phyloP scores from a whole-genome alignment of 2,113 vertebrate genomes.

The Glareola pratincola region DNA sequence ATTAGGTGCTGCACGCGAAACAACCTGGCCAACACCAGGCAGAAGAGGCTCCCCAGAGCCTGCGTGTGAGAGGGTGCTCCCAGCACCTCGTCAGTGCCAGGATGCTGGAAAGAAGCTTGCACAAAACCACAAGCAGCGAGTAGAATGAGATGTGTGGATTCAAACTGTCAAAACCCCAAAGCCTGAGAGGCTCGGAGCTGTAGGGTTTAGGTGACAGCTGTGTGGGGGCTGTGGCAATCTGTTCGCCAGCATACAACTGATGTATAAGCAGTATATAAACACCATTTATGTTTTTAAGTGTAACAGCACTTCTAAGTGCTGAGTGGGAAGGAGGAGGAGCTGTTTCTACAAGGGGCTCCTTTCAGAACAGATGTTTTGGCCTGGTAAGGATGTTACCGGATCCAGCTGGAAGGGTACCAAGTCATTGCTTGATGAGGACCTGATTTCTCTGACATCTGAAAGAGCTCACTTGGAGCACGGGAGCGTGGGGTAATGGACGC shows the following conservation, averaged over 20 bases:
- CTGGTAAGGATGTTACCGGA: not conserved
- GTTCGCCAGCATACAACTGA: not conserved
- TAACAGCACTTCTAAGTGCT: constrained; percentile 11
- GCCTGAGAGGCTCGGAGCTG: not conserved
- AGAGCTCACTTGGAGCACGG: not conserved
- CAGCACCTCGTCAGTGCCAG: accelerated
- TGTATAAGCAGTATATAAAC: constrained; percentile 21
- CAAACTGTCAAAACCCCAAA: not conserved
- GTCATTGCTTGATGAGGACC: not conserved
- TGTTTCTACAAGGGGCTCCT: not conserved
- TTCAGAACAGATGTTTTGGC: constrained; percentile 55
- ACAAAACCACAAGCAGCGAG: not conserved
- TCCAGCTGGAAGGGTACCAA: constrained; percentile 44
- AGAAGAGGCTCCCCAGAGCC: not conserved
- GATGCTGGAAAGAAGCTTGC: not conserved
- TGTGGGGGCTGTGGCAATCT: constrained; percentile 53
- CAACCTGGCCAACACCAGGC: not conserved
- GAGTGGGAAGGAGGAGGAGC: not conserved
- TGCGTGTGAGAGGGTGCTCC: not conserved
- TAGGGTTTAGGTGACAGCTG: constrained; percentile 25
- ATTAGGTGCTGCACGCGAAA: not conserved
- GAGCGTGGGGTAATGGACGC: not conserved
- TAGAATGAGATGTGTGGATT: not conserved
- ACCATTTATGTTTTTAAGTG: constrained; percentile 18
- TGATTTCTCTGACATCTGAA: constrained; percentile 20